Conservation (phyloP, 2,888 invertebrate species). For the Campoletis raptor region DNA sequence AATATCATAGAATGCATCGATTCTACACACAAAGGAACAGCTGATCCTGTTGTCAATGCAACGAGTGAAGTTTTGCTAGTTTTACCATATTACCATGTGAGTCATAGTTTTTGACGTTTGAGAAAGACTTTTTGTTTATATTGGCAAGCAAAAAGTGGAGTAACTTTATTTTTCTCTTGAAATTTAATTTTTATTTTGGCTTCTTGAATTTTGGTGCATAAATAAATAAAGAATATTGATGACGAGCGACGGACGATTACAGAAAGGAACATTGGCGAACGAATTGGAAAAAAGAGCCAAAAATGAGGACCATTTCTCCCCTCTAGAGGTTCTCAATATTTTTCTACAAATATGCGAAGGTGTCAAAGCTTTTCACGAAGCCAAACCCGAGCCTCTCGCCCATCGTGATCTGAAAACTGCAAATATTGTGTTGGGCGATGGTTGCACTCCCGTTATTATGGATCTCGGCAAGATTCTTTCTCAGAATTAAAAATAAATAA, state of each 20-base stretch:
- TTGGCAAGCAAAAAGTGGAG: slow-evolving; percentile 2
- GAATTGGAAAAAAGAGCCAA: slow-evolving; percentile 88
- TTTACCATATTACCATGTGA: slow-evolving; percentile 90
- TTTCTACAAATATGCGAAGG: slow-evolving; percentile 92
- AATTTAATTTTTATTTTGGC: neutral
- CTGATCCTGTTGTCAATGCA: slow-evolving; percentile 89
- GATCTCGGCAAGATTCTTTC: slow-evolving; percentile 88
- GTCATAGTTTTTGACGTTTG: slow-evolving; percentile 45
- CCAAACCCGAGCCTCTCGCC: slow-evolving; percentile 90
- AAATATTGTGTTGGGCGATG: slow-evolving; percentile 92
- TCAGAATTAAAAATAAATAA: neutral
- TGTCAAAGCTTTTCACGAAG: slow-evolving; percentile 90
- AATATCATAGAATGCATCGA: slow-evolving; percentile 91
- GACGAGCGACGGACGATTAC: slow-evolving; percentile 62
- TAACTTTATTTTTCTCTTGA: neutral
- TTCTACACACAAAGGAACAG: slow-evolving; percentile 88
- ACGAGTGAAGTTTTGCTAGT: slow-evolving; percentile 91
- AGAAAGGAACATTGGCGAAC: slow-evolving; percentile 91
- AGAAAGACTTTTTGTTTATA: slow-evolving; percentile 6
- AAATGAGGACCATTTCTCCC: slow-evolving; percentile 87
- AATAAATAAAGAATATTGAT: slow-evolving; percentile 9
- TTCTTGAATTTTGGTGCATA: neutral
- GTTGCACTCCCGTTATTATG: slow-evolving; percentile 91
- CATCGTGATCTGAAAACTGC: slow-evolving; percentile 95
- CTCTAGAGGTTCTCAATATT: slow-evolving; percentile 89